Conservation (phyloP, 2,797 vertebrate species). For the Sebastes diaconus region DNA sequence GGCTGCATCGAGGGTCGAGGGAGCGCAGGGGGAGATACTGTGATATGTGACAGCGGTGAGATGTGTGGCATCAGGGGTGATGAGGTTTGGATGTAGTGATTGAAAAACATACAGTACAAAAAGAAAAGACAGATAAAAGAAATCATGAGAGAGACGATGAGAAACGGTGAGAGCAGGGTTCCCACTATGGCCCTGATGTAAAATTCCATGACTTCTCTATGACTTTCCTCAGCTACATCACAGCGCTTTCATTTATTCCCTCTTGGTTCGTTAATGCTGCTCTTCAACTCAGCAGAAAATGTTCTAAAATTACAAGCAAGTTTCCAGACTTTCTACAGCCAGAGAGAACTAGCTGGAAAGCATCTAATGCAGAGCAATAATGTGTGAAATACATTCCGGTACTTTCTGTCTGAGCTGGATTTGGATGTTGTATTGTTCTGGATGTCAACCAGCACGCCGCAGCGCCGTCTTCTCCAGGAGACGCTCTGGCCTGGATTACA, state of each 20-base stretch:
- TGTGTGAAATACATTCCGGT: constrained; percentile 44
- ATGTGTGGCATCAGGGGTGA: constrained; percentile 24
- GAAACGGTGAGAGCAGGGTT: neutral
- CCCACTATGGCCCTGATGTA: constrained; percentile 19
- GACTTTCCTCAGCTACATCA: constrained; percentile 33
- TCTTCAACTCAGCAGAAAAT: constrained; percentile 48
- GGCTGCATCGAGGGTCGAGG: constrained; percentile 50
- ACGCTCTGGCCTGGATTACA: constrained; percentile 53
- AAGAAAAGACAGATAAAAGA: neutral
- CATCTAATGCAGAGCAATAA: constrained; percentile 23
- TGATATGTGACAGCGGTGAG: constrained; percentile 33
- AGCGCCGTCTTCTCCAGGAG: constrained; percentile 11
- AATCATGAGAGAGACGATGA: neutral
- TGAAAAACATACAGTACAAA: neutral
- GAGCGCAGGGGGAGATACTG: constrained; percentile 26
- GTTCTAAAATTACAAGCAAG: constrained; percentile 18
- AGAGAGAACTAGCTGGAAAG: constrained; percentile 21
- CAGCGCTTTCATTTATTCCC: constrained; percentile 39
- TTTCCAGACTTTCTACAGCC: constrained; percentile 13
- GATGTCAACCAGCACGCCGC: constrained; percentile 46
- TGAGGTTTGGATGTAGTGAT: neutral
- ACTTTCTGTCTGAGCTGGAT: constrained; percentile 42
- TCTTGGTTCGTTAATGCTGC: constrained; percentile 33
- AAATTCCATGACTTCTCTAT: constrained; percentile 26
- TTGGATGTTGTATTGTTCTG: constrained; percentile 54